Base-by-base conservation (phyloP, 2,888 invertebrate species). In the Exephanes ischioxanthus region DNA sequence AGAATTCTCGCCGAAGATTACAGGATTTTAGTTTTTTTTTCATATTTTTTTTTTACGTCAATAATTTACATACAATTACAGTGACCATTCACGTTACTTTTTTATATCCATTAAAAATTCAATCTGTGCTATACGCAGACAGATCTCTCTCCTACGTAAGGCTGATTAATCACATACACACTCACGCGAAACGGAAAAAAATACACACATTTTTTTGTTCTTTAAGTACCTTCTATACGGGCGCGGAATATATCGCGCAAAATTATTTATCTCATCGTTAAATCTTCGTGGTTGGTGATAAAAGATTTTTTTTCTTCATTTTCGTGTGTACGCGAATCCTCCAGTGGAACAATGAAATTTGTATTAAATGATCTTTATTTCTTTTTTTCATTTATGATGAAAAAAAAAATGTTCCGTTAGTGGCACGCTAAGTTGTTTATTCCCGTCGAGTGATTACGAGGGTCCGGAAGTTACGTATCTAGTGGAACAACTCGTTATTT, bases 141-240 rank as follows among this genome's bases (percentile, higher is more conserved):
- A 70, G 66, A 89, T 89, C 85, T 88, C 85, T 87, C 63, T 7
- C 53, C 81, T 86, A 90, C 88, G 86, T 88, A 90, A 90, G 90
- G 90, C 89, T 89, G 84, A 86, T 90, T 87, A 87, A 87, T 87
- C 88, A 77, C 78, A 61, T 75, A 76, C 55, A 63, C 75, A 61
- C 71, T 45, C 72, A 7, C 55, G 41, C 26, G 66, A 26, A 76
- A 48, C 30, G 63, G 76, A 78, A 67, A 84, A 45, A 55, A 68
- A 71, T 41, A n/a, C 16, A 77, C 77, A 68, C 72, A n/a, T 26
- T 80, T 22, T 66, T 58, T 37, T 61, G 16, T 30, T 45, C 7
- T 80, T 26, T 9, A 45, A 26, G 3, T n/a, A 45, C 26, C 67
- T 70, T 61, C 68, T 55, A 78, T 55, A 67, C 67, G 53, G 45